Evolutionary conservation across 1,140 invertebrate genomes (phyloP).

Genomic region (Wasmannia auropunctata): DNA sequence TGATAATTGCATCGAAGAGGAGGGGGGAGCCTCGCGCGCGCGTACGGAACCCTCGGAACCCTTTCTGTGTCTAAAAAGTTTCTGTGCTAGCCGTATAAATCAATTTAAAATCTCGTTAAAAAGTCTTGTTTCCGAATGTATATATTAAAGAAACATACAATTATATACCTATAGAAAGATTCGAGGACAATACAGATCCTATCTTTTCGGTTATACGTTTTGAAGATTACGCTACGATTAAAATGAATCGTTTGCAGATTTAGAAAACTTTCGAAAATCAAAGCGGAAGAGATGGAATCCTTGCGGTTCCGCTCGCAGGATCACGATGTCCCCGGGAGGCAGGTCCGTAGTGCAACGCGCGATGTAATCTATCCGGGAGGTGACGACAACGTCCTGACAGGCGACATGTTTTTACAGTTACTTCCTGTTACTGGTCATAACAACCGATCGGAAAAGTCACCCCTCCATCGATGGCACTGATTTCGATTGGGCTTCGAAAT

Average conservation of each 20-base stretch:
- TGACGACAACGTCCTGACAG: slow-evolving; percentile 60
- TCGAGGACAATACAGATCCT: neutral
- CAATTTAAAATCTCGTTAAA: slow-evolving; percentile 3
- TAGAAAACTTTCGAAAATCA: slow-evolving; percentile 6
- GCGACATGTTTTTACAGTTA: slow-evolving; percentile 41
- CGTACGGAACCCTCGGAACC: neutral
- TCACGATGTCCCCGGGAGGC: slow-evolving; percentile 17
- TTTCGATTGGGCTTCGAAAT: neutral
- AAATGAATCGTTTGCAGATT: neutral
- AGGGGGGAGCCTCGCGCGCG: slow-evolving; percentile 12
- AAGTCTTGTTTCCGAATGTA: neutral
- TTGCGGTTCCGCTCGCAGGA: neutral
- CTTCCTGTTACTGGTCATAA: neutral
- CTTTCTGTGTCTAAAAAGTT: slow-evolving; percentile 20
- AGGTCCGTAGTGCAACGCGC: neutral
- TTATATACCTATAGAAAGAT: neutral
- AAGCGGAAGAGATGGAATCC: neutral
- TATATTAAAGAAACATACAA: neutral
- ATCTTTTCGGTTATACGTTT: neutral
- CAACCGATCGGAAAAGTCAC: neutral
- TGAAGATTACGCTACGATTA: neutral
- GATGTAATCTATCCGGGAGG: slow-evolving; percentile 56
- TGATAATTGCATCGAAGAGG: slow-evolving; percentile 57
- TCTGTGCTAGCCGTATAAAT: slow-evolving; percentile 28
- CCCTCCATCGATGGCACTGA: neutral